These are phyloP conservation scores for Diploptera punctata DNA, from an alignment of 2,888 invertebrate genomes.

Conservation along the genomic window DNA sequence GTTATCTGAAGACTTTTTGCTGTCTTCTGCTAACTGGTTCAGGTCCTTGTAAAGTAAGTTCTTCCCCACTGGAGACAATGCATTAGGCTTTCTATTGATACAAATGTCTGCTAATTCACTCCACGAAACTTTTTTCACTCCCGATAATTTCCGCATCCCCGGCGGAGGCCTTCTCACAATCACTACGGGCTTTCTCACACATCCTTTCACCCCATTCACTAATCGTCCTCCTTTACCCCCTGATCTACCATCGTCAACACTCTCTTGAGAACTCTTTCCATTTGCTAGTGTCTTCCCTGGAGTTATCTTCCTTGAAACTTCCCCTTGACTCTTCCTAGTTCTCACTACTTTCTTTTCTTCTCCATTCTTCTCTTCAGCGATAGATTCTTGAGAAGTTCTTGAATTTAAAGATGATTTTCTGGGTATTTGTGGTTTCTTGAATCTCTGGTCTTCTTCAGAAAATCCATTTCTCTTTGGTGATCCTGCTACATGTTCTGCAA, in stretches of 20 bases:
- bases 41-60: conserved; percentile 10
- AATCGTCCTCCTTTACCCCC: not conserved
- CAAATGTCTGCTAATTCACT: not conserved
- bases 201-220: not conserved
- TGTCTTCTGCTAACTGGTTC: not conserved
- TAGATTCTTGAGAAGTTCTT: not conserved
- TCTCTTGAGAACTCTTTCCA: conserved; percentile 2
- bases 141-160: not conserved
- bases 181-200: not conserved
- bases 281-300: not conserved
- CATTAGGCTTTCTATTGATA: conserved; percentile 5
- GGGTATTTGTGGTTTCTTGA: not conserved
- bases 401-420: not conserved
- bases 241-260: not conserved
- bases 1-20: not conserved
- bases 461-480: not conserved
- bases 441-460: not conserved
- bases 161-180: not conserved
- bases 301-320: not conserved
- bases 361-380: not conserved
- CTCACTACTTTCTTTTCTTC: not conserved
- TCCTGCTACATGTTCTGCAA: conserved; percentile 36
- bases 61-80: not conserved
- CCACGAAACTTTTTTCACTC: not conserved
- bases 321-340: too few species aligned